Conservation (phyloP, 2,113 vertebrate species). For the Chelonoidis abingdonii region DNA sequence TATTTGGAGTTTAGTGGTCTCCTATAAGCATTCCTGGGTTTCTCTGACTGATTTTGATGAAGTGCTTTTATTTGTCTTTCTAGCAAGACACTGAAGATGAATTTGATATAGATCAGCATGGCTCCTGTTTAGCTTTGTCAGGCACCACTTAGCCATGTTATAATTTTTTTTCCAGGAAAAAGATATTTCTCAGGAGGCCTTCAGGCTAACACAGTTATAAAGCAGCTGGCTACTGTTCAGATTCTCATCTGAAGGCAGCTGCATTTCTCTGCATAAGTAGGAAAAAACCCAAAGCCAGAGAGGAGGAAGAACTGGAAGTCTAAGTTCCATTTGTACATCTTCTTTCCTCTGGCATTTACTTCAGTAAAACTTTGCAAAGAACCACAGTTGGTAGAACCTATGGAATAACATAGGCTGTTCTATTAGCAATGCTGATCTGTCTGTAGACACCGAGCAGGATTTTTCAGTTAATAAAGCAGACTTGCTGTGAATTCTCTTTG, state of each 20-base stretch:
- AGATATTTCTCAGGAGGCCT: constrained; percentile 85
- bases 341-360: neutral
- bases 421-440: neutral
- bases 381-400: neutral
- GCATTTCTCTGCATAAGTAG: constrained; percentile 65
- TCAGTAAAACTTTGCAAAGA: neutral
- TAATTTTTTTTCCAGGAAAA: constrained; percentile 88
- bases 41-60: constrained; percentile 89
- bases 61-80: constrained; percentile 88
- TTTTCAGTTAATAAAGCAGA: constrained; percentile 40
- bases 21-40: constrained; percentile 82
- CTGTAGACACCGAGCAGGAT: neutral
- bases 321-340: neutral
- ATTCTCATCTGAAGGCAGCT: constrained; percentile 74
- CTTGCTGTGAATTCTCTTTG: neutral
- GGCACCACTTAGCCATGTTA: constrained; percentile 86
- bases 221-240: constrained; percentile 84
- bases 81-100: constrained; percentile 84
- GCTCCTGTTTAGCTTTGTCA: constrained; percentile 88
- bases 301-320: neutral
- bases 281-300: constrained; percentile 37
- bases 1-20: constrained; percentile 87
- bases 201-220: constrained; percentile 84
- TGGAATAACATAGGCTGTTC: neutral
- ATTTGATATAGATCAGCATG: constrained; percentile 85